phyloP scores from a whole-genome alignment of 2,113 vertebrate genomes.

The Scomber scombrus region DNA sequence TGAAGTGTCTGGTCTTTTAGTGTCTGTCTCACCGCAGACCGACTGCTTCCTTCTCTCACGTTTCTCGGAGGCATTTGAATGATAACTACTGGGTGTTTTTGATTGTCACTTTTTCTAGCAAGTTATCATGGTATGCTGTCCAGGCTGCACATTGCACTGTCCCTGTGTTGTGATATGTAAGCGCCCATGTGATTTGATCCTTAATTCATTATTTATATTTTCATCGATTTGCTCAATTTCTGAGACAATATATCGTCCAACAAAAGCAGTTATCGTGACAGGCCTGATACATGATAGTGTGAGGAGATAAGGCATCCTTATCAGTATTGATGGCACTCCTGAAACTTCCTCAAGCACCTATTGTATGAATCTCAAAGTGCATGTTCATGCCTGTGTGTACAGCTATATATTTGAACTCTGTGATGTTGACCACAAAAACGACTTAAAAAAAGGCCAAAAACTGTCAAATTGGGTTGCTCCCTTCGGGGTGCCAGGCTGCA shows the following conservation, averaged over 20 bases:
- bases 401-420: slow-evolving; percentile 1
- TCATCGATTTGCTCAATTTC: not conserved
- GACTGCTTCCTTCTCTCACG: not conserved
- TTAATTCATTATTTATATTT: too few species aligned
- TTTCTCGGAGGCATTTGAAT: not conserved
- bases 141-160: not conserved
- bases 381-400: not conserved
- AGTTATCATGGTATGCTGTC: not conserved
- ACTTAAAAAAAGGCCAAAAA: slow-evolving; percentile 56
- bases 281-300: too few species aligned
- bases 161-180: too few species aligned
- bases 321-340: too few species aligned
- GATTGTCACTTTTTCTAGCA: not conserved
- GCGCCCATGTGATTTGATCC: not conserved
- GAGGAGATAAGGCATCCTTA: too few species aligned
- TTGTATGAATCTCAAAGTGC: not conserved
- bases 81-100: not conserved
- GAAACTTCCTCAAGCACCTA: too few species aligned
- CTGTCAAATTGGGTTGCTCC: slow-evolving; percentile 62
- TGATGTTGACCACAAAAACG: not conserved
- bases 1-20: slow-evolving; percentile 33
- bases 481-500: slow-evolving; percentile 64
- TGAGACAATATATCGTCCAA: not conserved
- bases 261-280: too few species aligned
- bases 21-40: slow-evolving; percentile 26